These are phyloP conservation scores for Neopipo cinnamomea DNA, from an alignment of 2,113 vertebrate genomes.

Conservation along the genomic window DNA sequence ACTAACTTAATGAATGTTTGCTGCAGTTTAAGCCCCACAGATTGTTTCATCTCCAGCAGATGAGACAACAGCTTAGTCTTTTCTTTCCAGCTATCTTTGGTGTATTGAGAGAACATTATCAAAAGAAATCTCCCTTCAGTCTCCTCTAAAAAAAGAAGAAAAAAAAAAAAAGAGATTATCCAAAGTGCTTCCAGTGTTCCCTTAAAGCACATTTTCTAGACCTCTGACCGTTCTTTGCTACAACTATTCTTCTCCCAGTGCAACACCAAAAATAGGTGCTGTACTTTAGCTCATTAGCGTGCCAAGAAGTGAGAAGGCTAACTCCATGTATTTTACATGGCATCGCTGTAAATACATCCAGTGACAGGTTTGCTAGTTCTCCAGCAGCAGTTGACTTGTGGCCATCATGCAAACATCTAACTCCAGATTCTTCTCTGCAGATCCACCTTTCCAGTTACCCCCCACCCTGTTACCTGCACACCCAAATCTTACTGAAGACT, in stretches of 20 bases:
- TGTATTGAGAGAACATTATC: background rate
- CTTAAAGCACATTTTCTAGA: background rate
- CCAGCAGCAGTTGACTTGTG: background rate
- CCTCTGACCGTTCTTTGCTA: background rate
- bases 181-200: background rate
- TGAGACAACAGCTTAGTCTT: background rate
- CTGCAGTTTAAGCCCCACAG: background rate
- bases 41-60: background rate
- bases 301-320: background rate
- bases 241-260: background rate
- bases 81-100: background rate
- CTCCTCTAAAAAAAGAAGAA: background rate
- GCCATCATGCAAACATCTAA: background rate
- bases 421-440: background rate
- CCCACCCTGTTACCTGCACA: background rate
- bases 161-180: background rate
- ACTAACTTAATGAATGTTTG: background rate
- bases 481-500: background rate
- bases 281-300: background rate
- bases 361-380: background rate
- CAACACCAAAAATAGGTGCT: background rate
- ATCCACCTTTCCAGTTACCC: background rate
- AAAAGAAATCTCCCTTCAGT: background rate
- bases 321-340: background rate
- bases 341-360: background rate